Percentiles rank a stretch among this genome's conserved stretches.
Evolutionary conservation across 2,888 invertebrate species (phyloP).

Genomic region (Cacoxenus indagator): DNA sequence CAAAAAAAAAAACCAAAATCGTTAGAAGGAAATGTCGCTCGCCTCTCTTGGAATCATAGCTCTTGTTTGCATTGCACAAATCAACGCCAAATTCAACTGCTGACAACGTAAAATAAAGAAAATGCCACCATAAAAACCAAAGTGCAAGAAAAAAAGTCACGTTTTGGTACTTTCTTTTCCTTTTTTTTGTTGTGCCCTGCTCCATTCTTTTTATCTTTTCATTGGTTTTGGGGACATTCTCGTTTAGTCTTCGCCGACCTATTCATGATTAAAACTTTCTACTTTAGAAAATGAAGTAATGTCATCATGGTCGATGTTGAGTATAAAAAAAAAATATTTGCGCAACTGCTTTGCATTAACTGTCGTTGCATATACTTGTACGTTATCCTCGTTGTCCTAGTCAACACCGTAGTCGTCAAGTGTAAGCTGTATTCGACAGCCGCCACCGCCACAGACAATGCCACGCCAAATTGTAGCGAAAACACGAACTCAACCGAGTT

Average conservation of each 20-base stretch:
- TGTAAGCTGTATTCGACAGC: neutral
- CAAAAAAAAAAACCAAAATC: neutral
- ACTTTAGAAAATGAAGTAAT: slow-evolving; percentile 17
- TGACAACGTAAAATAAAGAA: slow-evolving; percentile 23
- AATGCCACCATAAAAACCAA: slow-evolving; percentile 23
- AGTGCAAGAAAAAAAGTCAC: slow-evolving; percentile 45
- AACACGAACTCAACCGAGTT: slow-evolving; percentile 24
- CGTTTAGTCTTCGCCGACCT: slow-evolving; percentile 8
- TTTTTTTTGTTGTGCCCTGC: no score
- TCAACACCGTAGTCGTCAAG: slow-evolving; percentile 22
- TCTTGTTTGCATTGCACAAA: slow-evolving; percentile 26
- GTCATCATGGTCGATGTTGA: slow-evolving; percentile 3
- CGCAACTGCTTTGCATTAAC: slow-evolving; percentile 23
- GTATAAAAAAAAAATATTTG: slow-evolving; percentile 18
- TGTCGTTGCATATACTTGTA: slow-evolving; percentile 25
- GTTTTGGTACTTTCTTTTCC: slow-evolving; percentile 31
- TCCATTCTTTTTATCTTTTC: no score
- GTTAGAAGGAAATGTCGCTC: slow-evolving; percentile 2
- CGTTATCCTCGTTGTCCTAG: slow-evolving; percentile 6
- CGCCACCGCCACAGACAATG: slow-evolving; percentile 5
- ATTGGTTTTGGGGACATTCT: neutral
- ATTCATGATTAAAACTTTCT: slow-evolving; percentile 37
- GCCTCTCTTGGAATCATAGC: neutral
- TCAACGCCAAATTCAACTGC: slow-evolving; percentile 41
- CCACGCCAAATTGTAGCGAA: slow-evolving; percentile 37